Evolutionary conservation across 2,113 vertebrate species (phyloP), one percentile per base, ranked within the genome.

Genomic region (Brachyistius frenatus): DNA sequence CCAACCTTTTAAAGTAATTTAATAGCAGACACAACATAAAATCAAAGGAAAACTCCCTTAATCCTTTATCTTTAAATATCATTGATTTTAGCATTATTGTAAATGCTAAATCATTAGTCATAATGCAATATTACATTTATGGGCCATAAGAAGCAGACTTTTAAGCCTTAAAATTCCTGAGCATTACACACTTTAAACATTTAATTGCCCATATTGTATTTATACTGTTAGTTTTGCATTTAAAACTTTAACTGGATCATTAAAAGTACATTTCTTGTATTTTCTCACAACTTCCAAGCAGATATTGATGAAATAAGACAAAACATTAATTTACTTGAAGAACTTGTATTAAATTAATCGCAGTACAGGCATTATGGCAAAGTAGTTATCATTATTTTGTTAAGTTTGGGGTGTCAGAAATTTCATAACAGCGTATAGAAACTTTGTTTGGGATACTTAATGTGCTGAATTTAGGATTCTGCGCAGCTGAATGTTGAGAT

Each of bases 81-180:
- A 31, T 65, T 62, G 2, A 54, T 16, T 47, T 37, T 33, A 52
- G 2, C 3, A 37, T 72, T 61, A n/a, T 52, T n/a, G 11, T 36
- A 16, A 7, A 66, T 37, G n/a, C 44, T 60, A 31, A 78, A 76
- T 41, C 16, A 75, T 66, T 61, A 62, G 46, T 0, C 46, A 5
- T 77, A 11, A 63, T 76, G 33, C 0, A 47, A 37, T 32, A 37
- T 35, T 14, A 65, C 41, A 44, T 5, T 44, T 11, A 44, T 13
- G 10, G 41, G 41, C 13, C 10, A 56, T n/a, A 46, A 58, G 1
- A 35, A 36, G n/a, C 13, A 6, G 2, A 36, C 70, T 54, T 44
- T 5, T 49, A 53, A 52, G 15, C 3, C 3, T 46, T 32, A 36
- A 3, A 7, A 37, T 30, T 36, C 13, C 1, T n/a, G 5, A 54